These are phyloP conservation scores for Drosophila yakuba DNA, from an alignment of 1,140 invertebrate species.

Conservation along the genomic window DNA sequence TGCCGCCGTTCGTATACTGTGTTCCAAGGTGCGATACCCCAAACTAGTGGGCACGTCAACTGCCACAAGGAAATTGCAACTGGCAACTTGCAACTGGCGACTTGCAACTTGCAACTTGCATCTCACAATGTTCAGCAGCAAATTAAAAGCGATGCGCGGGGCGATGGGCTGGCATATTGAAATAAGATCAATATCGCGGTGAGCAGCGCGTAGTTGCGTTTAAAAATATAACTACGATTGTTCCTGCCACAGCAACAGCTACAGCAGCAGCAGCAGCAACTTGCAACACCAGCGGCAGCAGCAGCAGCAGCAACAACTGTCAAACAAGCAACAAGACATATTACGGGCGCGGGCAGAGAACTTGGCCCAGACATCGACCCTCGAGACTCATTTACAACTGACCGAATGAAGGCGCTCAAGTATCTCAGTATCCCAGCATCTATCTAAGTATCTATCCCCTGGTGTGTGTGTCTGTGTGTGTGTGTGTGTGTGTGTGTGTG, in stretches of 20 bases:
- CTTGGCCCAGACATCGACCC: constrained; percentile 38
- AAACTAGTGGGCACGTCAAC: constrained; percentile 54
- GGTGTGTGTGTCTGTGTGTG: constrained; percentile 18
- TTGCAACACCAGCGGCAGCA: constrained; percentile 17
- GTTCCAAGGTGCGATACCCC: constrained; percentile 42
- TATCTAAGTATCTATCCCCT: constrained; percentile 33
- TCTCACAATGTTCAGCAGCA: constrained; percentile 48
- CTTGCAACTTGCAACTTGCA: constrained; percentile 12
- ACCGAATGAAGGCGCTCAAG: constrained; percentile 45
- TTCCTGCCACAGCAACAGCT: constrained; percentile 41
- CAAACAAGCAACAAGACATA: constrained; percentile 84
- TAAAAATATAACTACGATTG: constrained; percentile 77
- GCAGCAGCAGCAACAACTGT: constrained; percentile 76
- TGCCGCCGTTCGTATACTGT: constrained; percentile 14
- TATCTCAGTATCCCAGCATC: constrained; percentile 2
- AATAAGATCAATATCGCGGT: constrained; percentile 81
- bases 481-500: too few species aligned
- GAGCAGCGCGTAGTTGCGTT: constrained; percentile 78
- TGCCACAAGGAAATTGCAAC: constrained; percentile 51
- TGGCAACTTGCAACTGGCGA: constrained; percentile 29
- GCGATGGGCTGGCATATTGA: constrained; percentile 69
- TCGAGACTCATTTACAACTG: constrained; percentile 80
- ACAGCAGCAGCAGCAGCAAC: constrained; percentile 14
- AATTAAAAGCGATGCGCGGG: constrained; percentile 61
- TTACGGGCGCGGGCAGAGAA: constrained; percentile 67